Evolutionary conservation across 2,888 invertebrate species (phyloP).

Genomic region (Apoda limacodes): DNA sequence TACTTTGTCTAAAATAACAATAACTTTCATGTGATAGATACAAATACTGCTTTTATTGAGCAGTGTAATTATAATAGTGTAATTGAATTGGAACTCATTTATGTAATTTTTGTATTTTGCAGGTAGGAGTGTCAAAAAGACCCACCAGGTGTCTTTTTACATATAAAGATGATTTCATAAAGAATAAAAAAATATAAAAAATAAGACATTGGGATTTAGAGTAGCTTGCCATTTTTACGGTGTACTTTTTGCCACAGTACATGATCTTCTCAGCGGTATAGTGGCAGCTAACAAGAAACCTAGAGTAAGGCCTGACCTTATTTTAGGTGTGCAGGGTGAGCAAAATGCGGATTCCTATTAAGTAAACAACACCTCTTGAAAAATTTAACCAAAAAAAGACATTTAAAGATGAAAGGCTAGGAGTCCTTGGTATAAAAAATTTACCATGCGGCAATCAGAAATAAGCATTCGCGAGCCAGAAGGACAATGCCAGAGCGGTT

Average conservation of each 20-base stretch:
- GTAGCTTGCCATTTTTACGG: slow-evolving; percentile 1
- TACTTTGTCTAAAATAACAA: too few relatives aligned
- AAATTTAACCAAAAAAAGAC: slow-evolving; percentile 1
- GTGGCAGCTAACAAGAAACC: not conserved
- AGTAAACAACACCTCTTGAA: not conserved
- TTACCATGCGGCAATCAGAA: not conserved
- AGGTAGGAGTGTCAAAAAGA: too few relatives aligned
- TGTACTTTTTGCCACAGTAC: not conserved
- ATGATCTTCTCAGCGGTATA: not conserved
- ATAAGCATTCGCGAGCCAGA: not conserved
- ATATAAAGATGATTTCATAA: slow-evolving; percentile 19
- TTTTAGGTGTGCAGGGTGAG: slow-evolving; percentile 1
- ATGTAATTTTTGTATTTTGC: too few relatives aligned
- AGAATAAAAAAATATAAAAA: not conserved
- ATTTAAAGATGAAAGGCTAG: slow-evolving; percentile 1
- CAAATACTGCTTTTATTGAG: too few relatives aligned
- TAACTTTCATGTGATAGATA: too few relatives aligned
- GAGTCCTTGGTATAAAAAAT: not conserved
- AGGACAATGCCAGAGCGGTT: slow-evolving; percentile 6
- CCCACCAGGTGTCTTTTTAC: too few relatives aligned
- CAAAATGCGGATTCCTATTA: slow-evolving; percentile 1
- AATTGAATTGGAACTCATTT: too few relatives aligned
- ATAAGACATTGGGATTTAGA: not conserved
- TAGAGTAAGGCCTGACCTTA: slow-evolving; percentile 1
- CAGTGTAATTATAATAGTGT: too few relatives aligned